These are phyloP conservation scores for Tenualosa ilisha DNA, from an alignment of 2,797 vertebrate species.

Conservation along the genomic window DNA sequence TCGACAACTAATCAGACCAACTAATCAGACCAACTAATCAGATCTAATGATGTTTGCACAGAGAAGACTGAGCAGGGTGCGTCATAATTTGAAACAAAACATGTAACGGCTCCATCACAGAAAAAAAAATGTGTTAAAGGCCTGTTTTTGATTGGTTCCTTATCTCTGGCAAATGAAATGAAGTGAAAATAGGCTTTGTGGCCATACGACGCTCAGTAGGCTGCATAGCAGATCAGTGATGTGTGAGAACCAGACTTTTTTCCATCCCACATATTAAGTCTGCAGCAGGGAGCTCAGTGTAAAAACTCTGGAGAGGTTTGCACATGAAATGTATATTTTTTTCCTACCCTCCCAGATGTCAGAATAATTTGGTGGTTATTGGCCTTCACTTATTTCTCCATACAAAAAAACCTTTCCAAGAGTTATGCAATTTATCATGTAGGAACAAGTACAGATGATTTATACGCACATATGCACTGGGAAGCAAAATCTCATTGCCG, in stretches of 20 bases:
- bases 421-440: slow-evolving; percentile 4
- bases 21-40: too few species aligned
- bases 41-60: too few species aligned
- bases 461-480: background rate
- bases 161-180: too few species aligned
- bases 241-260: background rate
- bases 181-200: too few species aligned
- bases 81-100: too few species aligned
- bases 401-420: background rate
- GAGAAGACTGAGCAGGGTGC: too few species aligned
- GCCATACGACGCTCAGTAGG: too few species aligned
- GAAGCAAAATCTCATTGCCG: background rate
- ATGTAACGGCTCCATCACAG: too few species aligned
- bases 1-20: too few species aligned
- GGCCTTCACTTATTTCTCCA: background rate
- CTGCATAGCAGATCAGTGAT: too few species aligned
- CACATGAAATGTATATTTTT: slow-evolving; percentile 7
- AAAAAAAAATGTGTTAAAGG: too few species aligned
- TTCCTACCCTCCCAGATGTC: background rate
- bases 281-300: background rate
- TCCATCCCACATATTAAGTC: background rate
- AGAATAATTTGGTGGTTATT: slow-evolving; percentile 13
- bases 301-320: background rate
- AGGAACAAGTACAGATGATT: background rate
- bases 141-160: too few species aligned